phyloP scores from a whole-genome alignment of 2,113 vertebrate genomes.

The Aramus guarauna region DNA sequence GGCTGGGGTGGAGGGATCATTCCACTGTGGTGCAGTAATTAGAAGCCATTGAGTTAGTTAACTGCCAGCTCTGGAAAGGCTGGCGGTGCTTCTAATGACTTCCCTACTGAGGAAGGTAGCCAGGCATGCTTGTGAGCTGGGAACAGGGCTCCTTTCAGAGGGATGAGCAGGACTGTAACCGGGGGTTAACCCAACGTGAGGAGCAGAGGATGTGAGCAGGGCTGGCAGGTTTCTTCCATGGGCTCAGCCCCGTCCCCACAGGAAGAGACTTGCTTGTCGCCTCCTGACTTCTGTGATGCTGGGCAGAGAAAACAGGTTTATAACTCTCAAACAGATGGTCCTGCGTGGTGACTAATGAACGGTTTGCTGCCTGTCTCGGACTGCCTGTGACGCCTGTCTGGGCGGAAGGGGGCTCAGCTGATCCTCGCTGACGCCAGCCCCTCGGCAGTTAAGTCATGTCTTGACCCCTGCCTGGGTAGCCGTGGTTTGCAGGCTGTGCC shows the following conservation, averaged over 20 bases:
- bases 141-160: background rate
- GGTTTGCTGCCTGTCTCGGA: background rate
- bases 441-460: rapidly evolving
- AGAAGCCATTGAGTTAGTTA: background rate
- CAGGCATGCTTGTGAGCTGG: background rate
- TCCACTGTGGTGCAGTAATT: slow-evolving; percentile 3
- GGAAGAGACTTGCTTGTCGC: background rate
- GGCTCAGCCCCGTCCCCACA: no score
- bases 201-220: background rate
- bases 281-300: background rate
- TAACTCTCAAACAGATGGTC: slow-evolving; percentile 9
- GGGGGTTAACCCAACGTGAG: background rate
- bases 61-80: background rate
- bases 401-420: background rate
- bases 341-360: background rate
- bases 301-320: background rate
- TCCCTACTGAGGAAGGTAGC: background rate
- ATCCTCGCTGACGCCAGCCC: rapidly evolving
- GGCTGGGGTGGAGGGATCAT: background rate
- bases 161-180: background rate
- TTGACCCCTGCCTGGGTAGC: background rate
- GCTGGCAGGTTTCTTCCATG: background rate
- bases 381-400: background rate
- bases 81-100: background rate
- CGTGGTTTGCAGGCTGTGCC: background rate